Conservation (phyloP, 2,888 invertebrate species). For the Cryptocephalus primarius region DNA sequence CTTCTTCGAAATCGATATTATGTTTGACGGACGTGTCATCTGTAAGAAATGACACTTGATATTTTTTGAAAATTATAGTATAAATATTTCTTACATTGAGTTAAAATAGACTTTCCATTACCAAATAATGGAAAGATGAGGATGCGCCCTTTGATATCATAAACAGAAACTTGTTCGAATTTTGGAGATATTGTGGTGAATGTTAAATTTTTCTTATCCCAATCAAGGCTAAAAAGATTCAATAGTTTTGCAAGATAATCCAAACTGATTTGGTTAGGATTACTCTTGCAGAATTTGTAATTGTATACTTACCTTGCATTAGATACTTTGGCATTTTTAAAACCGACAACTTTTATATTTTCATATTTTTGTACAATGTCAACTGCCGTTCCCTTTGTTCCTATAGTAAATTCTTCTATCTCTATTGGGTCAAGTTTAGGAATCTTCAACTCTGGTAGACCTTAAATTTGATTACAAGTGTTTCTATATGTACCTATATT, state of each 20-base stretch:
- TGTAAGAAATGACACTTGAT: neutral
- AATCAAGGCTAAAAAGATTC: slow-evolving; percentile 1
- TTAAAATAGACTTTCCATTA: slow-evolving; percentile 1
- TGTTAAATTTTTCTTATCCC: neutral
- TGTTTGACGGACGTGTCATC: slow-evolving; percentile 2
- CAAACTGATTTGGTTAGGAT: neutral
- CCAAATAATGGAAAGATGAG: slow-evolving; percentile 4
- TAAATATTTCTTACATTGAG: slow-evolving; percentile 1
- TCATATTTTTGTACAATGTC: slow-evolving; percentile 2
- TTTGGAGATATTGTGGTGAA: slow-evolving; percentile 2
- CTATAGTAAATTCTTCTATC: slow-evolving; percentile 2
- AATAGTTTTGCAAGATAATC: neutral
- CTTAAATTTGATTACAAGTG: slow-evolving; percentile 1
- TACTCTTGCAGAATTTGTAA: neutral
- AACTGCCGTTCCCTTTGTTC: slow-evolving; percentile 2
- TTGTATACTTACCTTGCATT: neutral
- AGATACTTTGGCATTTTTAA: slow-evolving; percentile 1
- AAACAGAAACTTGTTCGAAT: slow-evolving; percentile 2
- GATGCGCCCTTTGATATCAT: slow-evolving; percentile 3
- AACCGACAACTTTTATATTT: slow-evolving; percentile 1
- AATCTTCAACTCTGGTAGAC: slow-evolving; percentile 3
- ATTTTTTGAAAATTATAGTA: neutral
- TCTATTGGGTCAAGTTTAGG: slow-evolving; percentile 5
- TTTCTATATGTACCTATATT: neutral
- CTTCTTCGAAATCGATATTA: slow-evolving; percentile 1